Evolutionary conservation across 2,888 invertebrate genomes (phyloP), one percentile per base, ranked within the genome.

Genomic region (Xylocampa areola): DNA sequence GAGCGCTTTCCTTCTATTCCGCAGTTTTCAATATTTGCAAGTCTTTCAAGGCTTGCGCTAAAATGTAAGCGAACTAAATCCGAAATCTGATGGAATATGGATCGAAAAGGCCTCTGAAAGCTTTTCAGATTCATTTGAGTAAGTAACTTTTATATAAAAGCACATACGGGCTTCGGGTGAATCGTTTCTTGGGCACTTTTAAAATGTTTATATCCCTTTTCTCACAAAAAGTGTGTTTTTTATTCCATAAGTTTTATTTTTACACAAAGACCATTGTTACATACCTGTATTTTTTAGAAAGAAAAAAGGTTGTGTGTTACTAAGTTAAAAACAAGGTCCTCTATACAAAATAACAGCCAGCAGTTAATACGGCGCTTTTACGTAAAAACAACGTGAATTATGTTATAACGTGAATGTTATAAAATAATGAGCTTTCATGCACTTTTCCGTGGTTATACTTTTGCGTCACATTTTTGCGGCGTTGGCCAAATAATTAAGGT

Each of bases 51-150:
- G 51, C 45, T 68, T 19, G 32, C 25, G 33, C 40, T 27, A 41
- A 69, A 32, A 10, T 13, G 45, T 43, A 21, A 64, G 49, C 14
- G 41, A 54, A 64, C 65, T 70, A 54, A 70, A 48, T 64, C 47
- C 39, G 23, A 54, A 54, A 71, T 59, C 59, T 48, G 53, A 59
- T 47, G 32, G 72, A 53, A 71, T 51, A 51, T 52, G 23, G 59
- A 59, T 71, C 35, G 50, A 39, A 49, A 49, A 51, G 53, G 48
- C 60, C 45, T 68, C 48, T 48, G 45, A 73, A 67, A 79, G 69
- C 59, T 68, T 78, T 73, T 71, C 47, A 62, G 36, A 58, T 49
- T 62, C 69, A 73, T 78, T 76, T 73, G 47, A 55, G 63, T 66
- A 62, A 68, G 68, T 67, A 68, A 73, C 64, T 75, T 74, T 72